Conservation (phyloP, 1,140 invertebrate genomes). For the Gonioctena quinquepunctata region DNA sequence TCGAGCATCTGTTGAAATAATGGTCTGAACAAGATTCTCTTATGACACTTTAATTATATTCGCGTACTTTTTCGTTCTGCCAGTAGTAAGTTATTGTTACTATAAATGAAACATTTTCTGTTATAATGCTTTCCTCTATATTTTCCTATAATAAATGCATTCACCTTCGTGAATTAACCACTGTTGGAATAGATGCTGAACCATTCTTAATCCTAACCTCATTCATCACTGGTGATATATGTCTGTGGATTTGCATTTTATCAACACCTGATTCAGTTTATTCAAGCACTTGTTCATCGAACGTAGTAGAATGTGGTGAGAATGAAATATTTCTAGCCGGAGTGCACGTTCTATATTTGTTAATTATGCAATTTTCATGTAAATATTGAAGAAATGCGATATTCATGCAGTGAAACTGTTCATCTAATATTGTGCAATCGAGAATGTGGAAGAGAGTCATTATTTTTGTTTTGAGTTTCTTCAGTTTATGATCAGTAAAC, state of each 20-base stretch:
- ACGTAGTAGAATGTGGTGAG: constrained; percentile 27
- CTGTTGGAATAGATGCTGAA: not conserved
- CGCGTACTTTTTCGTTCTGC: too few relatives aligned
- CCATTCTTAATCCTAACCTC: not conserved
- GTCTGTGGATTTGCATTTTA: constrained; percentile 12
- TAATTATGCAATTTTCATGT: not conserved
- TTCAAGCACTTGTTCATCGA: constrained; percentile 18
- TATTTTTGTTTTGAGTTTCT: too few relatives aligned
- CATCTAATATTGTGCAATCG: not conserved
- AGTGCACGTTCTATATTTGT: not conserved
- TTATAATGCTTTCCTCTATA: too few relatives aligned
- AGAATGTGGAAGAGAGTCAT: too few relatives aligned
- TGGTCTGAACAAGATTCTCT: too few relatives aligned
- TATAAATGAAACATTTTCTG: too few relatives aligned
- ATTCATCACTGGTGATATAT: constrained; percentile 16
- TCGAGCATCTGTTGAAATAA: too few relatives aligned
- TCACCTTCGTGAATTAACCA: too few relatives aligned
- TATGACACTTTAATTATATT: too few relatives aligned
- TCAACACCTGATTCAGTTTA: constrained; percentile 27
- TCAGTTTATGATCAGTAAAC: too few relatives aligned
- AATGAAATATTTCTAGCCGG: constrained; percentile 21
- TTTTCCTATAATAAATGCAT: too few relatives aligned
- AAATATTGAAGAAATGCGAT: constrained; percentile 28
- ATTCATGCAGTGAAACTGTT: not conserved
- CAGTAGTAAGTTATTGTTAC: too few relatives aligned